Base-by-base conservation (phyloP, 1,140 invertebrate genomes). In the Octopus bimaculoides region DNA sequence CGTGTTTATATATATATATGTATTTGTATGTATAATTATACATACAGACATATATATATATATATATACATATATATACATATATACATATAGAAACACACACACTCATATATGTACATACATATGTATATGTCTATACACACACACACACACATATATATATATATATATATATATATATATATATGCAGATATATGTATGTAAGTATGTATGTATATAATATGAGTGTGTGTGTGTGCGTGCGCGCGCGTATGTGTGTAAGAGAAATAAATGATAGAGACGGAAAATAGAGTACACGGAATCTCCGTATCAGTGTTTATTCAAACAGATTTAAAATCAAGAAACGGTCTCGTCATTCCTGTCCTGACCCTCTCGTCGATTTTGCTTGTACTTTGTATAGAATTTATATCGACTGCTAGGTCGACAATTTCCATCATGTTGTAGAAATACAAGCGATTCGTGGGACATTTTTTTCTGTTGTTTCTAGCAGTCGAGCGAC, bases 81-180 rank as follows among this genome's bases (percentile, higher is more conserved):
- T 61, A 61, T 61, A 61, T 61, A 61, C 17, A 61, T 61, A 61
- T 61, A 61, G 7, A 61, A 9, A 61, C 17, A 61, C 17, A 61
- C 17, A 61, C 17, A 61, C 17, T 9, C 17, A 61, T 61, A 61
- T 17, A 61, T 61, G 17, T 61, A 61, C 17, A 61, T 61, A 61
- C 17, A 61, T 61, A 61, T 61, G 17, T 61, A 61, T 61, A 61
- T 61, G 17, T 61, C 7, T 61, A 61, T 61, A 61, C 17, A 61
- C 17, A 61, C 17, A 61, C 17, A 61, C 17, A 61, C 17, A 61
- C 56, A 61, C 17, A 61, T 61, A 61, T 61, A 61, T 61, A 61
- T 61, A 61, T 61, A 61, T 61, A 61, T 61, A 61, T 61, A 61
- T 61, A 61, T 61, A 61, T 61, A 61, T 61, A 61, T 61, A 61